Base-by-base conservation (phyloP, 2,888 invertebrate species). In the Dendrolimus houi region DNA sequence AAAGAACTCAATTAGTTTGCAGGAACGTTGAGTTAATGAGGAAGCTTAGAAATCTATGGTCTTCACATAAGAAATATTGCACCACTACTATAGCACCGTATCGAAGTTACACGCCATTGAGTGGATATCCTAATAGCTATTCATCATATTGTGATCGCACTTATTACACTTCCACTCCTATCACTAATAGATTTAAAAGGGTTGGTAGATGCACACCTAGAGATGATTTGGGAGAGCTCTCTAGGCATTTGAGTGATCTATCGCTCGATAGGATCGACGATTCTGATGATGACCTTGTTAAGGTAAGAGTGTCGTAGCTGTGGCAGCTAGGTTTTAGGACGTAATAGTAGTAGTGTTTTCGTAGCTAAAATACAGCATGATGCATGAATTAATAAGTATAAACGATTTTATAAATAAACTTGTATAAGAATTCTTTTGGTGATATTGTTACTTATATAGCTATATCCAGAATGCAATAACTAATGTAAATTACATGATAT, bases 11-110 rank as follows among this genome's bases (percentile, higher is more conserved):
- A 77, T 89, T 93, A 85, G 91, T 91, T 84, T 89, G 86, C 81
- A 92, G 93, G 79, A 93, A 93, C 80, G 83, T 85, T 70, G 92
- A 92, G 70, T 87, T 93, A 74, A 92, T 93, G 90, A 87, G 89
- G 79, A 92, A 92, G 79, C 89, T 93, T 68, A 89, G 92, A 75
- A 91, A 87, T 67, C 79, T 93, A 62, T 93, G 93, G 92, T 89
- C 85, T 74, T 92, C 92, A 76, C 92, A 93, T 85, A 93, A 92
- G 78, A 92, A 92, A 68, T 90, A 91, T 76, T 91, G 91, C 85
- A 90, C 87, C 12, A 85, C 83, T 64, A 75, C 79, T 54, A 74
- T 85, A 58, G 75, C 80, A 65, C 84, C 83, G 56, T 78, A 74
- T 60, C 70, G 87, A 71, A 85, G 83, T 62, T 84, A 84, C 70